Percentiles rank a stretch among this genome's conserved stretches.
phyloP scores from a whole-genome alignment of 2,888 invertebrate species.

The Chrysolina oricalcia region DNA sequence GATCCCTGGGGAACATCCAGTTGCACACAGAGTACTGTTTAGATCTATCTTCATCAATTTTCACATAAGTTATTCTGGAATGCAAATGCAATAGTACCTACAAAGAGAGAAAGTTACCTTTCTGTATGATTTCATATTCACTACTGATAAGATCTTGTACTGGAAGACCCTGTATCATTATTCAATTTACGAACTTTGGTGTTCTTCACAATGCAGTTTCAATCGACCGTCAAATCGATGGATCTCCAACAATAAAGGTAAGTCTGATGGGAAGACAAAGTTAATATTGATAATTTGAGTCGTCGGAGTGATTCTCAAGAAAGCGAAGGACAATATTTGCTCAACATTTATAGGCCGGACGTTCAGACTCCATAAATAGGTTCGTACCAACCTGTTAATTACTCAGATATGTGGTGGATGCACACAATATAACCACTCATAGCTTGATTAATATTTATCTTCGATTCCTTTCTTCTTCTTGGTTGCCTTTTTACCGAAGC shows the following conservation, averaged over 20 bases:
- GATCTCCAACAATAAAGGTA: conserved; percentile 18
- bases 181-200: neutral
- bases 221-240: neutral
- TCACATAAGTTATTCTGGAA: neutral
- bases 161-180: neutral
- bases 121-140: too few relatives aligned
- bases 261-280: conserved; percentile 64
- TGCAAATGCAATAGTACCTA: too few relatives aligned
- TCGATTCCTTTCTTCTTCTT: conserved; percentile 54
- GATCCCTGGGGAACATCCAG: neutral
- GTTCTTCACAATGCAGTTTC: neutral
- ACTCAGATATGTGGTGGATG: conserved; percentile 69
- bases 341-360: conserved; percentile 71
- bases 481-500: conserved; percentile 1
- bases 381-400: conserved; percentile 72
- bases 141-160: too few relatives aligned
- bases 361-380: conserved; percentile 70
- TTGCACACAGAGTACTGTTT: neutral
- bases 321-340: conserved; percentile 70
- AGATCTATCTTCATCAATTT: neutral
- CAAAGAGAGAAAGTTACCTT: too few relatives aligned
- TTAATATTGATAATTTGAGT: conserved; percentile 71
- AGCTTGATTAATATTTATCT: conserved; percentile 68
- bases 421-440: conserved; percentile 68
- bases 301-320: conserved; percentile 69